Conservation (phyloP, 1,140 invertebrate genomes). For the Muscidifurax raptorellus region DNA sequence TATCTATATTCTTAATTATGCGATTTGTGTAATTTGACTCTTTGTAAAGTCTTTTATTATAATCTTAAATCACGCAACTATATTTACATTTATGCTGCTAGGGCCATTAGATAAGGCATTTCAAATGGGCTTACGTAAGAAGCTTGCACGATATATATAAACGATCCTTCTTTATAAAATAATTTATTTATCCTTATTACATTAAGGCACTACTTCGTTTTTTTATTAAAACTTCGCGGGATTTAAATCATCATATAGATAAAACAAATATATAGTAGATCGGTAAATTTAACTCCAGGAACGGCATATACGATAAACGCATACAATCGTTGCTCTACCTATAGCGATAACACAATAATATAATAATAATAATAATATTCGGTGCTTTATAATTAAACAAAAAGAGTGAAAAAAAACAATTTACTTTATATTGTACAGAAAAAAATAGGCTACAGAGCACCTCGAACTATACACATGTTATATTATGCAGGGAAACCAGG, state of each 20-base stretch:
- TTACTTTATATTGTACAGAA: not conserved
- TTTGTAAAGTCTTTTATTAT: not conserved
- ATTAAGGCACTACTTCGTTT: constrained; percentile 32
- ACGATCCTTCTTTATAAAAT: constrained; percentile 16
- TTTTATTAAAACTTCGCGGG: not conserved
- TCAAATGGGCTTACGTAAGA: constrained; percentile 11
- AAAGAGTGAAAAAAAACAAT: constrained; percentile 4
- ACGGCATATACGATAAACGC: not conserved
- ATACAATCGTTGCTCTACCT: constrained; percentile 5
- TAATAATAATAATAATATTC: too few relatives aligned
- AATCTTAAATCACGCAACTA: constrained; percentile 24
- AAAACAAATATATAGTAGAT: constrained; percentile 12
- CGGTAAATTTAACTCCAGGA: not conserved
- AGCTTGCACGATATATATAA: constrained; percentile 7
- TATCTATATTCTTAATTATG: constrained; percentile 47
- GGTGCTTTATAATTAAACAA: constrained; percentile 7
- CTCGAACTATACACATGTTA: not conserved
- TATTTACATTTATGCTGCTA: constrained; percentile 42
- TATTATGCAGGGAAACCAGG: not conserved
- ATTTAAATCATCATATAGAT: not conserved
- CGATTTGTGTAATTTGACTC: constrained; percentile 14
- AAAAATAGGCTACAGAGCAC: not conserved
- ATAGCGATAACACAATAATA: constrained; percentile 25
- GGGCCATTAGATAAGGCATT: constrained; percentile 17
- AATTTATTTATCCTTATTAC: constrained; percentile 22